These are phyloP conservation scores for Drosophila aldrichi DNA, from an alignment of 2,888 invertebrate species.

Conservation along the genomic window DNA sequence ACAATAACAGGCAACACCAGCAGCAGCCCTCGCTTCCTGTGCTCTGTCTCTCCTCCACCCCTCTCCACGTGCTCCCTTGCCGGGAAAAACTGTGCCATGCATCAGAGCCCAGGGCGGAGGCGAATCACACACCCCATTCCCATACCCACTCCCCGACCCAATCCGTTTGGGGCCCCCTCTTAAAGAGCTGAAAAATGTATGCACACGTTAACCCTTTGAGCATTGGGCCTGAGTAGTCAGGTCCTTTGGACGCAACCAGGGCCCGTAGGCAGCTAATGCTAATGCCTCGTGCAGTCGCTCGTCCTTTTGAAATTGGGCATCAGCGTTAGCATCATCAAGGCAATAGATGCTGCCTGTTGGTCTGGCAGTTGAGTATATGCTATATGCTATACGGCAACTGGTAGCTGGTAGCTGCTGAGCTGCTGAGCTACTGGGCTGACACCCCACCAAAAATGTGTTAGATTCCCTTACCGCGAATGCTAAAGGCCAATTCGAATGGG, in stretches of 20 bases:
- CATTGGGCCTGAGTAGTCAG: slow-evolving; percentile 35
- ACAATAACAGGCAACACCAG: slow-evolving; percentile 41
- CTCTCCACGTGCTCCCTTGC: not conserved
- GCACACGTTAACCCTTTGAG: slow-evolving; percentile 75
- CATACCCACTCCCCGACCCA: not conserved
- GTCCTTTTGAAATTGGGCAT: slow-evolving; percentile 71
- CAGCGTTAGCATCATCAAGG: slow-evolving; percentile 60
- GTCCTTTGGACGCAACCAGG: slow-evolving; percentile 25
- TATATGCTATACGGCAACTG: slow-evolving; percentile 28
- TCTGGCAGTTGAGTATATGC: slow-evolving; percentile 22
- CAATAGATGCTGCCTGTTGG: too few species aligned
- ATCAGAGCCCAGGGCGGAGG: slow-evolving; percentile 28
- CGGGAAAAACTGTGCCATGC: slow-evolving; percentile 14
- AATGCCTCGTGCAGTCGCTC: slow-evolving; percentile 46
- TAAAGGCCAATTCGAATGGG: slow-evolving; percentile 65
- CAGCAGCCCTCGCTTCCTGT: slow-evolving; percentile 5
- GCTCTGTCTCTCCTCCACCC: not conserved
- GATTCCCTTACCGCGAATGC: slow-evolving; percentile 15
- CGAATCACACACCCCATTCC: slow-evolving; percentile 23
- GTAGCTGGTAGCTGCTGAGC: slow-evolving; percentile 14
- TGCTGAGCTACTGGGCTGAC: not conserved
- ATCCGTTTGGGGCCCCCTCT: not conserved
- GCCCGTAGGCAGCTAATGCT: slow-evolving; percentile 67
- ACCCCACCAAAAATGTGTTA: not conserved
- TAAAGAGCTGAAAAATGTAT: slow-evolving; percentile 61